Conservation (phyloP, 1,140 invertebrate species). For the Zaprionus ghesquierei region DNA sequence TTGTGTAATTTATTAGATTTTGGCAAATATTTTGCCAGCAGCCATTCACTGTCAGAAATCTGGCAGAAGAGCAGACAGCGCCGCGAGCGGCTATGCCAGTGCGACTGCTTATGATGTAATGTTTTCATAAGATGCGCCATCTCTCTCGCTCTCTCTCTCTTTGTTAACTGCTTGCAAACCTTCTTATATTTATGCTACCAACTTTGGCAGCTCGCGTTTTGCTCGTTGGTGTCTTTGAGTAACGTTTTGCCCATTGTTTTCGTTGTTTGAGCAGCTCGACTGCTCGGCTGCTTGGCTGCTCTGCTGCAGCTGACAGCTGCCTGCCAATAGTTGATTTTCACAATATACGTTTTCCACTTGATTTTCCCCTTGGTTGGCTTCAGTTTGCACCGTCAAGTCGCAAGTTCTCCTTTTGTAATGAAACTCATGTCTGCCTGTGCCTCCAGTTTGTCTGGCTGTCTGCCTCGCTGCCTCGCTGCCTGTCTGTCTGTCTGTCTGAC, state of each 20-base stretch:
- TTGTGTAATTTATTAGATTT: slow-evolving; percentile 76
- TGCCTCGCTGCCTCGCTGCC: background rate
- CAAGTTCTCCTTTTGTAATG: slow-evolving; percentile 1
- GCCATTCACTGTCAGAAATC: slow-evolving; percentile 67
- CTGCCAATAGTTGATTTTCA: slow-evolving; percentile 78
- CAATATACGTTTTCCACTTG: slow-evolving; percentile 73
- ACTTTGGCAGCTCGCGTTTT: slow-evolving; percentile 36
- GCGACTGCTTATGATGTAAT: slow-evolving; percentile 73
- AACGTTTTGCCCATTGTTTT: slow-evolving; percentile 62
- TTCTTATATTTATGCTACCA: slow-evolving; percentile 48
- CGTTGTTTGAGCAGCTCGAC: slow-evolving; percentile 58
- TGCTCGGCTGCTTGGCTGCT: background rate
- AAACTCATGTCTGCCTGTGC: background rate
- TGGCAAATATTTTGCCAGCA: slow-evolving; percentile 71
- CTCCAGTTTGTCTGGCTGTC: background rate
- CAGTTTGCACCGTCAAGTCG: slow-evolving; percentile 9
- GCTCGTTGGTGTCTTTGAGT: slow-evolving; percentile 44
- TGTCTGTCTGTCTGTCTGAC: background rate
- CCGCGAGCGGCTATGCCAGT: background rate
- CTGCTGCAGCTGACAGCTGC: slow-evolving; percentile 70
- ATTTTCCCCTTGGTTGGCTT: slow-evolving; percentile 63
- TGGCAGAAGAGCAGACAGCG: slow-evolving; percentile 27
- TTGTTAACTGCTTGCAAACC: slow-evolving; percentile 16
- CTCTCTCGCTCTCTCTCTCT: background rate
- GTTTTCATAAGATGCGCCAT: slow-evolving; percentile 60